phyloP scores from a whole-genome alignment of 2,113 vertebrate species.

The Mormyrus lacerda region DNA sequence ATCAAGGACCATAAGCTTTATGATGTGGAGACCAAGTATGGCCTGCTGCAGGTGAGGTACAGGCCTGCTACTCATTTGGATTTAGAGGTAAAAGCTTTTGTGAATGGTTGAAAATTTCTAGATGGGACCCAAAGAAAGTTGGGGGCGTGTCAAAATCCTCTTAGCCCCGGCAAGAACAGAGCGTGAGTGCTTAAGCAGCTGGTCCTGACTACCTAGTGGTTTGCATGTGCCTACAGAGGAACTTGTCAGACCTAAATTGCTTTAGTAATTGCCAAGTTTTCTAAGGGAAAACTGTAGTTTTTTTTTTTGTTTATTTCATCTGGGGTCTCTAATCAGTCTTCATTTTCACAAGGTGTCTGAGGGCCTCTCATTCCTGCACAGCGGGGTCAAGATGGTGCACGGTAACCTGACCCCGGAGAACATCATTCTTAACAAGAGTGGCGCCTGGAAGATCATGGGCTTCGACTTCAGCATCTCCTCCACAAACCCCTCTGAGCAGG shows the following conservation, averaged over 20 bases:
- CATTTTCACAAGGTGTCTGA: constrained; percentile 74
- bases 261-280: background rate
- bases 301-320: background rate
- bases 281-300: background rate
- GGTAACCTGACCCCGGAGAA: constrained; percentile 90
- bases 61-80: background rate
- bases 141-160: background rate
- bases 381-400: constrained; percentile 97
- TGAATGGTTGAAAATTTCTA: background rate
- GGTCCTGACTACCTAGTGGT: background rate
- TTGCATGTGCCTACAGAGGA: background rate
- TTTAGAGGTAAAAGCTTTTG: background rate
- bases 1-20: constrained; percentile 95
- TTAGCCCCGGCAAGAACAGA: background rate
- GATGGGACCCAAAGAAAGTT: background rate
- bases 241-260: background rate
- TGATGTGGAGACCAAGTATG: constrained; percentile 95
- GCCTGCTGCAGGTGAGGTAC: constrained; percentile 85
- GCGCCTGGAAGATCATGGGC: constrained; percentile 98
- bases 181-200: background rate
- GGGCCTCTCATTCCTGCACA: constrained; percentile 93
- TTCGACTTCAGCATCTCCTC: constrained; percentile 95
- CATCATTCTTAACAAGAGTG: constrained; percentile 95
- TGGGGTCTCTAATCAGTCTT: background rate
- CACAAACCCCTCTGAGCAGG: constrained; percentile 81